These are phyloP conservation scores for Drosophila auraria DNA, from an alignment of 1,140 invertebrate species.

Conservation along the genomic window DNA sequence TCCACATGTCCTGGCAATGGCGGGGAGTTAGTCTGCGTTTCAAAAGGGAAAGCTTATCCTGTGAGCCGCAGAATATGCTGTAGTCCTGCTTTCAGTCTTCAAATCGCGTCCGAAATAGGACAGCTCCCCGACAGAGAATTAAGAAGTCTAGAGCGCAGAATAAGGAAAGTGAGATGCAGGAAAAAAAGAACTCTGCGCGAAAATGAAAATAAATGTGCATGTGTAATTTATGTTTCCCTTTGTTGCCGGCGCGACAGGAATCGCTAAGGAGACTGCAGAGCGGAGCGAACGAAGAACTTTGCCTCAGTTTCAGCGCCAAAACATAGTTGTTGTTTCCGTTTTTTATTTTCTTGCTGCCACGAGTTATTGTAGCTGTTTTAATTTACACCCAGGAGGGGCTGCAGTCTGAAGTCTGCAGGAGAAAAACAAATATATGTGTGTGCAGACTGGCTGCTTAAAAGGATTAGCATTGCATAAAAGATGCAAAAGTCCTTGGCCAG, in stretches of 20 bases:
- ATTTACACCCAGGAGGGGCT: slow-evolving; percentile 60
- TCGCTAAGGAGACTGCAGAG: slow-evolving; percentile 3
- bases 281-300: neutral
- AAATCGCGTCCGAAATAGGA: neutral
- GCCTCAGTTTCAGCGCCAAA: slow-evolving; percentile 1
- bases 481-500: slow-evolving; percentile 64
- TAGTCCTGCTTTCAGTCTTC: neutral
- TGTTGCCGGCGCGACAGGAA: slow-evolving; percentile 13
- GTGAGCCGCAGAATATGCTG: neutral
- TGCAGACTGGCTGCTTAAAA: slow-evolving; percentile 51
- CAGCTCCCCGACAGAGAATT: slow-evolving; percentile 19
- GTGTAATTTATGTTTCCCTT: slow-evolving; percentile 17
- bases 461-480: slow-evolving; percentile 59
- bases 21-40: neutral
- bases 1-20: slow-evolving; percentile 3
- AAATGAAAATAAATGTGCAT: slow-evolving; percentile 20
- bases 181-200: slow-evolving; percentile 6
- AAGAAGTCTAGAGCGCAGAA: neutral
- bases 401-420: neutral
- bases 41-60: neutral
- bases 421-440: neutral
- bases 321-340: slow-evolving; percentile 15
- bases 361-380: slow-evolving; percentile 41
- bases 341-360: slow-evolving; percentile 11
- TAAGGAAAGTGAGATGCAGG: slow-evolving; percentile 1